Percentiles rank a stretch among this genome's conserved stretches.
These are phyloP conservation scores for Phalera bucephala DNA, from an alignment of 2,888 invertebrate genomes.

Conservation along the genomic window DNA sequence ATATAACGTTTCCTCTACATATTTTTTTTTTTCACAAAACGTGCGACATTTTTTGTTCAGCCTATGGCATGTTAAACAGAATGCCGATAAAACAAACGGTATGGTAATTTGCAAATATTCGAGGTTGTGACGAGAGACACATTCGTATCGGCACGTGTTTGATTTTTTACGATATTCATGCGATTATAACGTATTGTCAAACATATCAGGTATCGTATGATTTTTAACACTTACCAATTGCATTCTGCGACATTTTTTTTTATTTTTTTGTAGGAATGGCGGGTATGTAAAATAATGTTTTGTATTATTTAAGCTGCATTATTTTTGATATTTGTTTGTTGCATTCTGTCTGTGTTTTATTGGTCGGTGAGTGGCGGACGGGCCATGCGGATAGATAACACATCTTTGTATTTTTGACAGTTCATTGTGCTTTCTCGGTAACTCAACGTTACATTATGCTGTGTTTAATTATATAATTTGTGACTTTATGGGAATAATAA, in stretches of 20 bases:
- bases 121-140: constrained; percentile 15
- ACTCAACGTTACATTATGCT: too few species aligned
- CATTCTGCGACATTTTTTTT: constrained; percentile 1
- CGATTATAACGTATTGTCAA: background rate
- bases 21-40: too few species aligned
- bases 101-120: constrained; percentile 2
- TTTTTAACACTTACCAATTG: constrained; percentile 4
- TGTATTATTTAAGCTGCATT: too few species aligned
- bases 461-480: too few species aligned
- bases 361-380: too few species aligned
- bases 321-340: too few species aligned
- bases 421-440: too few species aligned
- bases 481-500: too few species aligned
- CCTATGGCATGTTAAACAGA: constrained; percentile 16
- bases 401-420: background rate
- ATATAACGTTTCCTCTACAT: too few species aligned
- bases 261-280: background rate
- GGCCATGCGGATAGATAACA: too few species aligned
- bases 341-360: too few species aligned
- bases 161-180: constrained; percentile 19
- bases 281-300: too few species aligned
- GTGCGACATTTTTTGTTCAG: constrained; percentile 4
- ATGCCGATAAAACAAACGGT: constrained; percentile 20
- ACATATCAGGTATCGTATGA: background rate
- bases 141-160: constrained; percentile 13